Conservation (phyloP, 2,113 vertebrate species). For the Peucedramus taeniatus region DNA sequence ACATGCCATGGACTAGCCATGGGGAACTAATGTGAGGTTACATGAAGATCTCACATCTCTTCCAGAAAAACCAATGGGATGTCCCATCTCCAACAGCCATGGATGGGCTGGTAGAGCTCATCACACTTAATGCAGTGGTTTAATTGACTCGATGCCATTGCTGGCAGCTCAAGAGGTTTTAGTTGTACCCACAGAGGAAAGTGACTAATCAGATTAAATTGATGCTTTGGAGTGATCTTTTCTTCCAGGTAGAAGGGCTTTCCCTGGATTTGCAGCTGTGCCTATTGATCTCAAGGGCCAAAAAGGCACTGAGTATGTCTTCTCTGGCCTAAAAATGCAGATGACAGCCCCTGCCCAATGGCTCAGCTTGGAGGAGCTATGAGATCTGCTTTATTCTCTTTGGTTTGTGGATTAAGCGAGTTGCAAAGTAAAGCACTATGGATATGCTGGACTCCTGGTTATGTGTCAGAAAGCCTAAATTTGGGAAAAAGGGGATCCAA, state of each 20-base stretch:
- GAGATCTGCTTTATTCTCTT: background rate
- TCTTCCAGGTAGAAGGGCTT: background rate
- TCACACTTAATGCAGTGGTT: background rate
- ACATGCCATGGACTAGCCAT: background rate
- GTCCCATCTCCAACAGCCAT: background rate
- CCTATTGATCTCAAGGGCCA: background rate
- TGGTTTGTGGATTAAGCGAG: background rate
- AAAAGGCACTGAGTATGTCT: background rate
- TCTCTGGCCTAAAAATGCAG: background rate
- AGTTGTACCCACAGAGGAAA: background rate
- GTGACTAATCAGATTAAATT: background rate
- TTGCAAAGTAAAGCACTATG: background rate
- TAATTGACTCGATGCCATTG: background rate
- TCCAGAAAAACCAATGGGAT: background rate
- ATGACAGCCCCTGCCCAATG: background rate
- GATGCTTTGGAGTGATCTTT: background rate
- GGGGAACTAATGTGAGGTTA: background rate
- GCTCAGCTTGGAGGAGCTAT: background rate
- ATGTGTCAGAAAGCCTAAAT: background rate
- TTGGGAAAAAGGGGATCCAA: background rate
- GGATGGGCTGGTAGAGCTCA: background rate
- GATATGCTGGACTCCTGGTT: background rate
- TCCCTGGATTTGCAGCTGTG: background rate
- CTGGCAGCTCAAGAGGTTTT: background rate
- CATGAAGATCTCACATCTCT: background rate